Evolutionary conservation across 2,888 invertebrate genomes (phyloP), one percentile per base, ranked within the genome.

Genomic region (Orthosia incerta): DNA sequence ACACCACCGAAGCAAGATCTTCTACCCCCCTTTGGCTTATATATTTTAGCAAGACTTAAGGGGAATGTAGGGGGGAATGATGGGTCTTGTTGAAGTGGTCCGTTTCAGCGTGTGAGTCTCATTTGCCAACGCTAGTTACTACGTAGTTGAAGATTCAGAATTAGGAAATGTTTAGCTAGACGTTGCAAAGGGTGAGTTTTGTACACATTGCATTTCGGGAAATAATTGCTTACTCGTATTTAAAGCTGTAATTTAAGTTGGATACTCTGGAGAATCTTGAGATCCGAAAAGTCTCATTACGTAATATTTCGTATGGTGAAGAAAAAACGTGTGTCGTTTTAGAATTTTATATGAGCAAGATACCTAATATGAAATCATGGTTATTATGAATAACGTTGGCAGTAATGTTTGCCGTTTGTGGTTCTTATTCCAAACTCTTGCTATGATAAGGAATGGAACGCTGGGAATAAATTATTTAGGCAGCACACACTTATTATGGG

Each of bases 81-180:
- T 87, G 83, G 93, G 75, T 92, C 93, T 85, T 57, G 48, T 45
- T 89, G 86, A 51, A 85, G 61, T 93, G 92, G 94, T 81, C 84
- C 79, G 74, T 82, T 83, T 85, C 75, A 86, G 84, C 90, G 91
- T 93, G 91, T 91, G 91, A 90, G 93, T 93, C 93, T 94, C 94
- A 94, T 95, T 94, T 94, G 92, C 93, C 88, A 84, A 85, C 86
- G 90, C 90, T 92, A 93, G 93, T 94, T 93, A 94, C 93, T 89
- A 80, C 88, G 91, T 92, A 91, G 91, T 93, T 90, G 87, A 89
- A 88, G 91, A 89, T 88, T 91, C 87, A 89, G 91, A 93, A 94
- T 94, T 94, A 94, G 93, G 91, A 91, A 91, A 93, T 94, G 92
- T 93, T 94, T 93, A 94, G 93, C 91, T 92, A 90, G 91, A 90